A percentile compares a stretch with the other conserved stretches of the same genome.
Evolutionary conservation across 2,888 invertebrate species (phyloP).

Genomic region (Pelosia muscerda): DNA sequence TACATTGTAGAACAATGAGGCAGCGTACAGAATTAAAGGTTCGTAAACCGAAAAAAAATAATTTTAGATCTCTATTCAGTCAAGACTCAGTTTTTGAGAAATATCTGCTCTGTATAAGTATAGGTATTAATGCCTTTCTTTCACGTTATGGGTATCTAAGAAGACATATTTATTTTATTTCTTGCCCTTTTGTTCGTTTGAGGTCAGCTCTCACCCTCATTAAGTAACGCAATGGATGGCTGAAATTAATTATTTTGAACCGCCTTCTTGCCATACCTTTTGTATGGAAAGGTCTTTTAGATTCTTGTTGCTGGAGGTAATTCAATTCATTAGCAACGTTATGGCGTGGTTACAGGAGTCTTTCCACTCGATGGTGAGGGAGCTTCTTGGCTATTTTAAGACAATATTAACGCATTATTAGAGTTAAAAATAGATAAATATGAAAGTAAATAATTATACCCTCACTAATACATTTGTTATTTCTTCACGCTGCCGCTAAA

Average conservation of each 20-base stretch:
- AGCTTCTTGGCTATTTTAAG: neutral
- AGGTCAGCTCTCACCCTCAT: neutral
- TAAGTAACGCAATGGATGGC: conserved; percentile 5
- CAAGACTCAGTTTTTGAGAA: too few species aligned
- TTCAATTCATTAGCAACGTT: neutral
- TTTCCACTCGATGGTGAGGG: neutral
- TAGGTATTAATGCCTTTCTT: neutral
- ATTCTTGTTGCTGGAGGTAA: neutral
- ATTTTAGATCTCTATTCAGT: too few species aligned
- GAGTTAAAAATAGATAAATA: too few species aligned
- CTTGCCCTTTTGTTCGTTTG: neutral
- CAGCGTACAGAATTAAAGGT: too few species aligned
- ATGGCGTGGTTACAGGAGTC: too few species aligned
- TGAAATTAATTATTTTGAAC: conserved; percentile 1
- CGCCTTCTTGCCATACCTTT: neutral
- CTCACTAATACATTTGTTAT: too few species aligned
- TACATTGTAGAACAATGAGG: too few species aligned
- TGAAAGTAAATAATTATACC: too few species aligned
- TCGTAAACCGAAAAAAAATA: too few species aligned
- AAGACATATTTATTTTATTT: neutral
- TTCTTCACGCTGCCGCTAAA: too few species aligned
- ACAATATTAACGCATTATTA: too few species aligned
- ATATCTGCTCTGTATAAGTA: neutral
- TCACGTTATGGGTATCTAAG: neutral
- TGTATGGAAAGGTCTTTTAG: neutral